phyloP scores from a whole-genome alignment of 37 sponge, comb jelly and placozoan genomes.

The Halisarca cf. caerulea region DNA sequence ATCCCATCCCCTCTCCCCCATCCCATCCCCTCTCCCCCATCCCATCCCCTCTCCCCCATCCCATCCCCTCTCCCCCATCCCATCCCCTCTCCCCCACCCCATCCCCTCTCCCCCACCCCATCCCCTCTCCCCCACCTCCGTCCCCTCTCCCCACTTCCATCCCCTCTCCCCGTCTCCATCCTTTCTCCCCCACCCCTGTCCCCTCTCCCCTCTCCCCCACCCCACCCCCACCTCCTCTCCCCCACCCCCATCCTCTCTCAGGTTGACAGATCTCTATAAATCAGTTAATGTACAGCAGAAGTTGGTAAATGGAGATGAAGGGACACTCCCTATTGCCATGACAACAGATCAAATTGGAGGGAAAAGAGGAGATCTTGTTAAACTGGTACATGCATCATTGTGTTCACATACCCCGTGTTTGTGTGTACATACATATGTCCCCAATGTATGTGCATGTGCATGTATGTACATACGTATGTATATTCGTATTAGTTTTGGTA shows the following conservation, averaged over 20 bases:
- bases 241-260: background rate
- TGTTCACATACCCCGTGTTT: no score
- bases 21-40: background rate
- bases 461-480: background rate
- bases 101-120: background rate
- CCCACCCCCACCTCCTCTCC: background rate
- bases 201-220: background rate
- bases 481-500: background rate
- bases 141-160: background rate
- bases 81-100: background rate
- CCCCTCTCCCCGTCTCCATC: background rate
- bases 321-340: background rate
- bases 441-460: no score
- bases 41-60: background rate
- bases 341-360: conserved; percentile 51
- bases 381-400: conserved; percentile 61
- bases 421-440: no score
- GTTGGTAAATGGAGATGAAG: conserved; percentile 13
- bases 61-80: no score
- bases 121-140: background rate
- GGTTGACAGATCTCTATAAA: conserved; percentile 63
- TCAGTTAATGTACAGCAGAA: conserved; percentile 30
- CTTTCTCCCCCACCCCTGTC: background rate
- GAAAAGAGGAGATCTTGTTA: conserved; percentile 82
- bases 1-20: no score